phyloP scores from a whole-genome alignment of 2,888 invertebrate species.

The Sclerodermus sp. region DNA sequence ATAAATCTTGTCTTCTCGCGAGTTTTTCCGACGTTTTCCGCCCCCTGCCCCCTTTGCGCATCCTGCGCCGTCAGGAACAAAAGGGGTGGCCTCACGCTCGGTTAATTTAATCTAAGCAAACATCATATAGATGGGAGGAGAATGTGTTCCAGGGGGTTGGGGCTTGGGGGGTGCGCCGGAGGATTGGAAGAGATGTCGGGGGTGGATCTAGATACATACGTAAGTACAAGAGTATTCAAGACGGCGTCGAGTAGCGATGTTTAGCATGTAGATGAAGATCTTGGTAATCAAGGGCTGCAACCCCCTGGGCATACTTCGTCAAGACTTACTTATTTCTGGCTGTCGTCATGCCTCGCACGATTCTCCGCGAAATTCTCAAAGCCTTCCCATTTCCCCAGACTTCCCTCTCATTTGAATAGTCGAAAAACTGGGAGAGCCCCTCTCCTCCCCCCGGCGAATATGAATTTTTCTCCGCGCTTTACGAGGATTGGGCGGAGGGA shows the following conservation, averaged over 20 bases:
- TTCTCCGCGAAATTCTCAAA: not conserved
- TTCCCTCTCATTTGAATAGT: no score
- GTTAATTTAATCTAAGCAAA: conserved; percentile 57
- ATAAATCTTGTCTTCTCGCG: no score
- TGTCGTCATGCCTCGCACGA: conserved; percentile 28
- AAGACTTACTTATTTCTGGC: conserved; percentile 52
- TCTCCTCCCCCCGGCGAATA: no score
- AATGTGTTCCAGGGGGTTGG: conserved; percentile 36
- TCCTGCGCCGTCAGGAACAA: conserved; percentile 33
- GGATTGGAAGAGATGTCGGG: conserved; percentile 14
- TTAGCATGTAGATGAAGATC: conserved; percentile 59
- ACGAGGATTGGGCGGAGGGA: no score
- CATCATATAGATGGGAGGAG: conserved; percentile 50
- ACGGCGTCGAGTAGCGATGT: conserved; percentile 46
- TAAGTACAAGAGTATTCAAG: conserved; percentile 55
- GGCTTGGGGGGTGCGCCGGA: conserved; percentile 12
- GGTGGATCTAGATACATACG: conserved; percentile 54
- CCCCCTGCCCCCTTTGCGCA: conserved; percentile 11
- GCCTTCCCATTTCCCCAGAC: no score
- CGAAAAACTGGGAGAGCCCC: no score
- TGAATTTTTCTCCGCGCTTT: no score
- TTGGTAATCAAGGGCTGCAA: conserved; percentile 55
- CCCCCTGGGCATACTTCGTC: conserved; percentile 55
- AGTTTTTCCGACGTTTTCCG: conserved; percentile 3
- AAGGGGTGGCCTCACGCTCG: conserved; percentile 45